Evolutionary conservation across 1,140 invertebrate genomes (phyloP).

Genomic region (Drosophila tristis): DNA sequence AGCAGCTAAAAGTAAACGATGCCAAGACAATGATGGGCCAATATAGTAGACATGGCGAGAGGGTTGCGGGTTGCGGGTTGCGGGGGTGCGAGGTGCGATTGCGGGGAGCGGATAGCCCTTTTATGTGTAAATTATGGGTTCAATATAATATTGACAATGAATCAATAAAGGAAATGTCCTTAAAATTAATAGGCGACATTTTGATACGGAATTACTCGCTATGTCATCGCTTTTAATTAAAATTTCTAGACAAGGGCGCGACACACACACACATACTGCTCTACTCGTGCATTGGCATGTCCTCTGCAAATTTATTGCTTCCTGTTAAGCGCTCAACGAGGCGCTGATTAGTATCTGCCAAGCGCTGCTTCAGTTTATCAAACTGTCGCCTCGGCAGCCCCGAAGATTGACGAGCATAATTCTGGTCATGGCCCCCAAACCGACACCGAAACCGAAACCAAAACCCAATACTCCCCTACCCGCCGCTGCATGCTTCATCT

Average conservation of each 20-base stretch:
- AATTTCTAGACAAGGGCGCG: slow-evolving; percentile 79
- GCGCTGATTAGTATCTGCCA: slow-evolving; percentile 73
- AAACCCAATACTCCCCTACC: no score
- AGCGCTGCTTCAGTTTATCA: slow-evolving; percentile 74
- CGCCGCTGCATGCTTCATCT: no score
- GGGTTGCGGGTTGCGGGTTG: slow-evolving; percentile 8
- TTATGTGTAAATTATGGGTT: slow-evolving; percentile 82
- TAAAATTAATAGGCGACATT: slow-evolving; percentile 83
- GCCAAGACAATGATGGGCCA: slow-evolving; percentile 21
- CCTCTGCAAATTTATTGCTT: slow-evolving; percentile 73
- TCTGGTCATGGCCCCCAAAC: slow-evolving; percentile 15
- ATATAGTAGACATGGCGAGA: slow-evolving; percentile 13
- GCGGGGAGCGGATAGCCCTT: slow-evolving; percentile 53
- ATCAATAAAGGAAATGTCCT: slow-evolving; percentile 83
- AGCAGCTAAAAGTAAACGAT: slow-evolving; percentile 37
- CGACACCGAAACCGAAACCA: not conserved
- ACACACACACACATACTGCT: slow-evolving; percentile 14
- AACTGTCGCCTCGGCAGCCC: slow-evolving; percentile 67
- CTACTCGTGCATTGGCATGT: slow-evolving; percentile 54
- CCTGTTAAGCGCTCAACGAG: slow-evolving; percentile 63
- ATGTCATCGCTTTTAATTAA: slow-evolving; percentile 84
- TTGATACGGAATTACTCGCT: slow-evolving; percentile 83
- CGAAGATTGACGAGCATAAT: slow-evolving; percentile 73
- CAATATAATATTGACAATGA: slow-evolving; percentile 83
- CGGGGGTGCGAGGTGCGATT: not conserved